phyloP scores from a whole-genome alignment of 2,888 invertebrate genomes.

The Neoascia interrupta region DNA sequence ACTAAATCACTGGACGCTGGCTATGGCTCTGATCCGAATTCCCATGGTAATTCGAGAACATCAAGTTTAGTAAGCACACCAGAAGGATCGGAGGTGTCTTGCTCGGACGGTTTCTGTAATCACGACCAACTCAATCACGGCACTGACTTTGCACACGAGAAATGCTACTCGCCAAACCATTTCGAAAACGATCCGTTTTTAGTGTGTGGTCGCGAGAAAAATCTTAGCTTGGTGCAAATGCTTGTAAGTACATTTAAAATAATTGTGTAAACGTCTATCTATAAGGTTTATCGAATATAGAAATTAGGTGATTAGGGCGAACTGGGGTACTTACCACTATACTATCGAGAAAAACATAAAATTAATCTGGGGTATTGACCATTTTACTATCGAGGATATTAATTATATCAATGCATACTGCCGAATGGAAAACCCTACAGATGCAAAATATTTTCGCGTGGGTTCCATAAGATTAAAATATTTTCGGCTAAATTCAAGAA shows the following conservation, averaged over 20 bases:
- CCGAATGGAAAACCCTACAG: too few species aligned
- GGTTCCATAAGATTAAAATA: too few species aligned
- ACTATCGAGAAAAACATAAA: too few species aligned
- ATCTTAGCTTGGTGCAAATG: slow-evolving; percentile 85
- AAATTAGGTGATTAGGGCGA: too few species aligned
- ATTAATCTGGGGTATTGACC: too few species aligned
- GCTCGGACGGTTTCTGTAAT: slow-evolving; percentile 93
- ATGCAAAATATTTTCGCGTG: too few species aligned
- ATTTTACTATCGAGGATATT: too few species aligned
- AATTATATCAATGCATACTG: too few species aligned
- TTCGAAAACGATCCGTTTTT: slow-evolving; percentile 52
- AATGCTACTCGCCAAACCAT: slow-evolving; percentile 49
- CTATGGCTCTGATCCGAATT: slow-evolving; percentile 87
- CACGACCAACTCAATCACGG: slow-evolving; percentile 80
- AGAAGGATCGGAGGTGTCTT: slow-evolving; percentile 94
- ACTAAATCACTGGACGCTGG: slow-evolving; percentile 90
- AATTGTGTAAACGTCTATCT: too few species aligned
- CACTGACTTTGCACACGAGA: slow-evolving; percentile 68
- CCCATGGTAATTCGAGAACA: slow-evolving; percentile 84
- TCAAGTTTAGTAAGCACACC: slow-evolving; percentile 92
- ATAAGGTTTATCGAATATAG: too few species aligned
- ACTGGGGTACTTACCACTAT: too few species aligned
- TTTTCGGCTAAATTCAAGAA: too few species aligned
- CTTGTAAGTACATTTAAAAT: slow-evolving; percentile 83
- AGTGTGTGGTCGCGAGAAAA: slow-evolving; percentile 69